Percentiles rank a stretch among this genome's conserved stretches.
phyloP scores from a whole-genome alignment of 2,113 vertebrate genomes.

The Odontophorus gujanensis region DNA sequence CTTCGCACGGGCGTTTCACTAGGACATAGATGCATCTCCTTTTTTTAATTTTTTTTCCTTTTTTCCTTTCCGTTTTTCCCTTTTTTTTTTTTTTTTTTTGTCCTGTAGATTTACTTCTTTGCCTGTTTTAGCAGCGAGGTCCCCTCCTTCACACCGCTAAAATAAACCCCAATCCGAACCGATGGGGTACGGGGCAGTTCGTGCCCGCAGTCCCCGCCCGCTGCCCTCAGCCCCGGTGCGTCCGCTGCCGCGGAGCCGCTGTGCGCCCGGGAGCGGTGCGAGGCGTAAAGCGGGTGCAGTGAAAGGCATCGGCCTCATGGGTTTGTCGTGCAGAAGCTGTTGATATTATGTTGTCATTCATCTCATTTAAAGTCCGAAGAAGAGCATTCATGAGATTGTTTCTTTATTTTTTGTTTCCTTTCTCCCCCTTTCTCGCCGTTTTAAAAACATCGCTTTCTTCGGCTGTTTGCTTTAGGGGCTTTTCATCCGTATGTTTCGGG shows the following conservation, averaged over 20 bases:
- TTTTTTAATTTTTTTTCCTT: background rate
- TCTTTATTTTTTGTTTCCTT: conserved; percentile 78
- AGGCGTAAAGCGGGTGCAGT: conserved; percentile 54
- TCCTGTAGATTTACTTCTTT: background rate
- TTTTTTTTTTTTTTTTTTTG: too few species aligned
- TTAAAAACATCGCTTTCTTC: conserved; percentile 79
- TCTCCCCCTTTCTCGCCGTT: conserved; percentile 73
- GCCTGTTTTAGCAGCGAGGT: background rate
- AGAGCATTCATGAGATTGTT: conserved; percentile 86
- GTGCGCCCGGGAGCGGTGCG: background rate
- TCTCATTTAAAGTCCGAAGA: conserved; percentile 75
- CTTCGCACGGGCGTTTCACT: background rate
- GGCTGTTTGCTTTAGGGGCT: conserved; percentile 87
- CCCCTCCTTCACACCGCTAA: background rate
- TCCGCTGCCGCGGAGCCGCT: background rate
- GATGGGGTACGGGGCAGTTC: background rate
- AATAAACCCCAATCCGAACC: background rate
- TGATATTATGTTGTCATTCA: conserved; percentile 78
- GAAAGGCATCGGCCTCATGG: conserved; percentile 71
- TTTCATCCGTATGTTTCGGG: conserved; percentile 80
- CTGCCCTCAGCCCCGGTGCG: too few species aligned
- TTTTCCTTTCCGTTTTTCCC: too few species aligned
- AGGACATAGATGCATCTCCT: background rate
- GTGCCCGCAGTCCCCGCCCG: background rate
- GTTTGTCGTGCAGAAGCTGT: conserved; percentile 69